phyloP scores from a whole-genome alignment of 2,888 invertebrate genomes.

The Ditylenchus weischeri region DNA sequence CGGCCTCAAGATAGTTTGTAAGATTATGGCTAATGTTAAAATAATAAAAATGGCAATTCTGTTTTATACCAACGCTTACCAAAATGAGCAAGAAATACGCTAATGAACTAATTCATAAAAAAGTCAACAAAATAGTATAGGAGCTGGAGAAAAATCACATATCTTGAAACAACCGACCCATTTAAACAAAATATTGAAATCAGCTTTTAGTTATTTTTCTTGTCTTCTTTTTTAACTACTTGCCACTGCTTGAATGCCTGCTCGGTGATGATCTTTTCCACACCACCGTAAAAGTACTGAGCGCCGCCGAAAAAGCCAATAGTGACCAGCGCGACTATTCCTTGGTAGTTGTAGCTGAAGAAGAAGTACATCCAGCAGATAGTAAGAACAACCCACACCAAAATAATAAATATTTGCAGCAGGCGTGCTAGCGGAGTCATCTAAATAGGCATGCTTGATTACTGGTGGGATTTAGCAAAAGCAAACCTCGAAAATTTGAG shows the following conservation, averaged over 20 bases:
- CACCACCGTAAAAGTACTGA: conserved; percentile 44
- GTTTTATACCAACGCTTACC: too few relatives aligned
- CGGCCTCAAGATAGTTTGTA: too few relatives aligned
- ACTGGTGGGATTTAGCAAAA: not conserved
- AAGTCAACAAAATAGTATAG: too few relatives aligned
- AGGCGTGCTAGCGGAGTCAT: conserved; percentile 10
- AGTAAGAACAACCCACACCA: conserved; percentile 48
- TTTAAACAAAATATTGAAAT: too few relatives aligned
- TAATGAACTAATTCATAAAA: too few relatives aligned
- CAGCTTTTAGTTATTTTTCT: too few relatives aligned
- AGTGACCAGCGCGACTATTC: conserved; percentile 23
- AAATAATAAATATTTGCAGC: conserved; percentile 39
- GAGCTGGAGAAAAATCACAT: too few relatives aligned
- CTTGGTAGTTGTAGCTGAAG: conserved; percentile 29
- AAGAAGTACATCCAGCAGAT: conserved; percentile 47
- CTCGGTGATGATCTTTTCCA: conserved; percentile 36
- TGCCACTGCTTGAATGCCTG: not conserved
- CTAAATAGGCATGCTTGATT: conserved; percentile 5
- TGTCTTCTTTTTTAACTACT: not conserved
- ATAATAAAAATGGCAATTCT: too few relatives aligned
- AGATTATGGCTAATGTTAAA: too few relatives aligned
- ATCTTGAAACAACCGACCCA: too few relatives aligned
- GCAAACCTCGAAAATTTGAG: conserved; percentile 18
- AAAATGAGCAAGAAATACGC: too few relatives aligned
- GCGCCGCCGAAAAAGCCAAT: conserved; percentile 31